phyloP scores from a whole-genome alignment of 2,888 invertebrate genomes.

The Hetaerina titia region DNA sequence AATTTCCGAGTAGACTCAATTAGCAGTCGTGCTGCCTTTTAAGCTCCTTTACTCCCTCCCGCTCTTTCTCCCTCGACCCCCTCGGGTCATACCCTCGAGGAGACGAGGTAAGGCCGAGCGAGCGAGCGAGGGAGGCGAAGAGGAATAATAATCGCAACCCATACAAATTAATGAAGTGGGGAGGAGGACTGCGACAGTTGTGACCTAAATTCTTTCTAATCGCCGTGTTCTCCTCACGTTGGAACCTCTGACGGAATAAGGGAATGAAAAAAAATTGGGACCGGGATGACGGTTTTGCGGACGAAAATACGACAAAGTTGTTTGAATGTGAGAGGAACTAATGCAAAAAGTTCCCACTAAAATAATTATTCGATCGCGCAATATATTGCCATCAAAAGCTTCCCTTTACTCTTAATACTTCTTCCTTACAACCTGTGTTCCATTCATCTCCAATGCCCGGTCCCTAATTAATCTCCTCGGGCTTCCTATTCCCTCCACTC shows the following conservation, averaged over 20 bases:
- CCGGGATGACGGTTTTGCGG: neutral
- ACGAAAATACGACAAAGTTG: neutral
- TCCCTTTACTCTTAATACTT: too few species aligned
- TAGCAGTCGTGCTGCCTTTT: neutral
- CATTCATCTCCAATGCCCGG: too few species aligned
- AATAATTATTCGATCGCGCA: too few species aligned
- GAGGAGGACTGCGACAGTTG: neutral
- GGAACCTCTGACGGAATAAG: neutral
- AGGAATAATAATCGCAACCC: neutral
- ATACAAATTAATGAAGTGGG: slow-evolving; percentile 41
- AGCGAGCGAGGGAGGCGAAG: neutral
- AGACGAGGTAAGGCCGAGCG: neutral
- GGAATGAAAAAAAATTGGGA: neutral
- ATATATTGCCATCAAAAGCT: too few species aligned
- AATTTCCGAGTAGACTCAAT: slow-evolving; percentile 45
- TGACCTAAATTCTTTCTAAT: slow-evolving; percentile 36
- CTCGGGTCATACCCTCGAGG: neutral
- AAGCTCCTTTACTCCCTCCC: neutral
- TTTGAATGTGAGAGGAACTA: too few species aligned
- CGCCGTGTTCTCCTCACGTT: neutral
- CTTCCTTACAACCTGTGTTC: too few species aligned
- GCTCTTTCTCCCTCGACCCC: too few species aligned
- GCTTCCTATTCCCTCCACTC: too few species aligned
- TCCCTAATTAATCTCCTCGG: too few species aligned
- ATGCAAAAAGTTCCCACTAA: too few species aligned